Evolutionary conservation across 2,888 invertebrate genomes (phyloP).

Genomic region (Dynastes tityus): DNA sequence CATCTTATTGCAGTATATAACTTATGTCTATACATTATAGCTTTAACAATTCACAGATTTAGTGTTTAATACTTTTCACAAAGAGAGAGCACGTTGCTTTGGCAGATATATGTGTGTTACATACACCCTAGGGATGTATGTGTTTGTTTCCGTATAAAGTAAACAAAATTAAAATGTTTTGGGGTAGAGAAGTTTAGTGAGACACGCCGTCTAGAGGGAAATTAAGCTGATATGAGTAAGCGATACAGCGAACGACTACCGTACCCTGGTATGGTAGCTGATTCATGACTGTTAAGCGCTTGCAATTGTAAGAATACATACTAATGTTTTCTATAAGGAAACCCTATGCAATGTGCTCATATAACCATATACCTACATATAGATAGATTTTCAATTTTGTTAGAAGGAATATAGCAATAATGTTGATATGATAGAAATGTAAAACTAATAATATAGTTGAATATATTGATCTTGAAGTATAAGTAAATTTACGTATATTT

Average conservation of each 20-base stretch:
- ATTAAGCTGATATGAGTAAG: conserved; percentile 64
- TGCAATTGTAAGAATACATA: conserved; percentile 32
- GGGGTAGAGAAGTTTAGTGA: conserved; percentile 24
- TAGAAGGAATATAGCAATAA: too few species aligned
- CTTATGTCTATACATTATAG: too few species aligned
- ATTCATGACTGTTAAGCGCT: conserved; percentile 19
- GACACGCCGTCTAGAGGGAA: conserved; percentile 60
- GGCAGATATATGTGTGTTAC: not conserved
- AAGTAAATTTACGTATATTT: too few species aligned
- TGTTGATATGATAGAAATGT: too few species aligned
- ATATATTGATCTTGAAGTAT: too few species aligned
- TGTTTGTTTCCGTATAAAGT: conserved; percentile 30
- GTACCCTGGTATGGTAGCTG: conserved; percentile 32
- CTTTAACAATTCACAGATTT: conserved; percentile 35
- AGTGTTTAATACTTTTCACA: not conserved
- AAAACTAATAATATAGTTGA: too few species aligned
- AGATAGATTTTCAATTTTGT: too few species aligned
- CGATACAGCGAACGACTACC: conserved; percentile 58
- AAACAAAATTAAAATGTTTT: conserved; percentile 43
- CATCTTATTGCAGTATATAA: too few species aligned
- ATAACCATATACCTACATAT: too few species aligned
- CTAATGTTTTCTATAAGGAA: conserved; percentile 25
- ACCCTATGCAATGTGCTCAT: not conserved
- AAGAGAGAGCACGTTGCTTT: not conserved
- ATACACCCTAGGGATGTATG: conserved; percentile 2